Conservation (phyloP, 2,888 invertebrate species). For the Conus canariensis region DNA sequence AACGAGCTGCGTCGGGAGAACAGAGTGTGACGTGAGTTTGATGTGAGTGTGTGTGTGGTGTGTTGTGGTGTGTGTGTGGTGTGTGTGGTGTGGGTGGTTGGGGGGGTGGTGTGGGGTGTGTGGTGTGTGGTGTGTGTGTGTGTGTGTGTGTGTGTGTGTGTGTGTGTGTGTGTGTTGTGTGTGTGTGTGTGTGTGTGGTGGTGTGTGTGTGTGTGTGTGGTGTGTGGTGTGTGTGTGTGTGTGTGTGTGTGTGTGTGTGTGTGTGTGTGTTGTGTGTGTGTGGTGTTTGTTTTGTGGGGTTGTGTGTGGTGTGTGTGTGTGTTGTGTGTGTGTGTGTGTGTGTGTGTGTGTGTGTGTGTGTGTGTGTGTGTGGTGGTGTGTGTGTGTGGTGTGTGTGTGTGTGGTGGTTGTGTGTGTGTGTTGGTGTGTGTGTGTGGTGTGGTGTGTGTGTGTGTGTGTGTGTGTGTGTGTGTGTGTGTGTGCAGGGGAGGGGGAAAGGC, state of each 20-base stretch:
- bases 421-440: not conserved
- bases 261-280: no score
- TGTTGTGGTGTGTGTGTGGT: not conserved
- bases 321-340: not conserved
- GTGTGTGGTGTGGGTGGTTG: not conserved
- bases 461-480: not conserved
- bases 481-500: not conserved
- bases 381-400: not conserved
- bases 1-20: no score
- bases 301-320: constrained; percentile 51
- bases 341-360: no score
- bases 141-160: not conserved
- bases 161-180: not conserved
- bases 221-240: not conserved
- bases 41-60: not conserved
- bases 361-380: not conserved
- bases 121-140: not conserved
- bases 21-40: no score
- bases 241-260: not conserved
- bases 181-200: constrained; percentile 44
- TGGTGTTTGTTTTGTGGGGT: not conserved
- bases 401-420: not conserved
- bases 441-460: no score
- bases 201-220: not conserved
- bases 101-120: not conserved